These are phyloP conservation scores for Machimus rusticus DNA, from an alignment of 2,888 invertebrate genomes.

Conservation along the genomic window DNA sequence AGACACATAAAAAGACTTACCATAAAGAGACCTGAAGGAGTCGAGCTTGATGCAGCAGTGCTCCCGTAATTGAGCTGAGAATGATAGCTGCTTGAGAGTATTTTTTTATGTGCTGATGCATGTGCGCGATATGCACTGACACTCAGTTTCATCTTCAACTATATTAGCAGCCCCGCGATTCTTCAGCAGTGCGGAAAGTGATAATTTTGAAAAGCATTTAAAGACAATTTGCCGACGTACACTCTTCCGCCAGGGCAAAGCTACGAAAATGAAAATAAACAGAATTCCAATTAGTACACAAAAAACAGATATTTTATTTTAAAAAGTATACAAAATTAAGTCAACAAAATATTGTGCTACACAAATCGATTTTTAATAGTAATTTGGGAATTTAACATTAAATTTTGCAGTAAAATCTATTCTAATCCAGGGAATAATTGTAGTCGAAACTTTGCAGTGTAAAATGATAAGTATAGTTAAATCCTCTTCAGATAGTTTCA, in stretches of 20 bases:
- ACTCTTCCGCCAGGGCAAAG: neutral
- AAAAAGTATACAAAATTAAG: neutral
- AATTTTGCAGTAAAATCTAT: neutral
- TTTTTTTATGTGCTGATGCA: constrained; percentile 88
- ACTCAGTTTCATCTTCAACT: constrained; percentile 77
- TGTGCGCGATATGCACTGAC: constrained; percentile 89
- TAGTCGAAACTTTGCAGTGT: neutral
- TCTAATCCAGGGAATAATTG: neutral
- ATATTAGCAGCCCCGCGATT: neutral
- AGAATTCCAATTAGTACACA: constrained; percentile 7
- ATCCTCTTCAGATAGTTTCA: neutral
- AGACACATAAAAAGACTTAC: constrained; percentile 58
- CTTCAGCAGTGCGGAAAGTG: neutral
- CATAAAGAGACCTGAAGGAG: constrained; percentile 66
- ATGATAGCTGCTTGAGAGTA: constrained; percentile 79
- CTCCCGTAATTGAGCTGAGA: constrained; percentile 80
- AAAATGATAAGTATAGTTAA: neutral
- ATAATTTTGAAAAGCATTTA: neutral
- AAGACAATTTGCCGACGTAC: neutral
- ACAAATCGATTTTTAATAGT: neutral
- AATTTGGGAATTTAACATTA: neutral
- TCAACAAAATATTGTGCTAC: neutral
- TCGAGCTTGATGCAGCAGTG: constrained; percentile 70
- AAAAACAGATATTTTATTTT: neutral
- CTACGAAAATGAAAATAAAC: constrained; percentile 9